phyloP scores from a whole-genome alignment of 2,888 invertebrate genomes.

The Dasypogon diadema region DNA sequence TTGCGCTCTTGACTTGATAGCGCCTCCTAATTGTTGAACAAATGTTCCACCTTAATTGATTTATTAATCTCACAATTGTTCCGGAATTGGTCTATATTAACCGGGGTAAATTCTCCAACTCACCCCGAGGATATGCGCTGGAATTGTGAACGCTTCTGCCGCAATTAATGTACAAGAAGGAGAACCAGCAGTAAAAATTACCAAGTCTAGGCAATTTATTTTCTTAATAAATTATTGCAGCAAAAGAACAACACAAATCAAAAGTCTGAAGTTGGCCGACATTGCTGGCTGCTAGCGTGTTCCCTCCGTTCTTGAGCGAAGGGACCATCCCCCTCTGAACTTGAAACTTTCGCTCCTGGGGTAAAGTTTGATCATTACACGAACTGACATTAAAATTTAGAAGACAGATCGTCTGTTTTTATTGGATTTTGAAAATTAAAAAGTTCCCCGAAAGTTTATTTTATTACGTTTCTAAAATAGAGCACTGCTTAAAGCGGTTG shows the following conservation, averaged over 20 bases:
- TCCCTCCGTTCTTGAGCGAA: too few relatives aligned
- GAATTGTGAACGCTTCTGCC: background rate
- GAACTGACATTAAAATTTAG: conserved; percentile 23
- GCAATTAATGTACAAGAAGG: background rate
- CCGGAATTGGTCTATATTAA: background rate
- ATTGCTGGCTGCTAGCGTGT: background rate
- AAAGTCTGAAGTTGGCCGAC: background rate
- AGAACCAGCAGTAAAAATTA: background rate
- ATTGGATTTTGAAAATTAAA: conserved; percentile 26
- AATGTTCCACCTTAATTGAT: background rate
- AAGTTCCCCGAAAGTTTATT: conserved; percentile 5
- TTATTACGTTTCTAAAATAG: conserved; percentile 18
- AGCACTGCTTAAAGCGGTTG: conserved; percentile 1
- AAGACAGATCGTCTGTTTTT: conserved; percentile 10
- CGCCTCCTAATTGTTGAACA: background rate
- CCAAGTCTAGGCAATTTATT: background rate
- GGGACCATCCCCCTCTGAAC: background rate
- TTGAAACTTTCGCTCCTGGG: conserved; percentile 11
- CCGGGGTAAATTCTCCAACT: background rate
- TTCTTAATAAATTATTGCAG: conserved; percentile 10
- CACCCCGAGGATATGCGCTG: background rate
- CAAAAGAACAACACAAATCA: conserved; percentile 26
- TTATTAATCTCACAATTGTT: background rate
- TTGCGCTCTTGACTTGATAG: too few relatives aligned
- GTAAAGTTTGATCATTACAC: conserved; percentile 24